These are phyloP conservation scores for Oryctolagus cuniculus DNA, from an alignment of 2,113 vertebrate genomes.

Conservation along the genomic window DNA sequence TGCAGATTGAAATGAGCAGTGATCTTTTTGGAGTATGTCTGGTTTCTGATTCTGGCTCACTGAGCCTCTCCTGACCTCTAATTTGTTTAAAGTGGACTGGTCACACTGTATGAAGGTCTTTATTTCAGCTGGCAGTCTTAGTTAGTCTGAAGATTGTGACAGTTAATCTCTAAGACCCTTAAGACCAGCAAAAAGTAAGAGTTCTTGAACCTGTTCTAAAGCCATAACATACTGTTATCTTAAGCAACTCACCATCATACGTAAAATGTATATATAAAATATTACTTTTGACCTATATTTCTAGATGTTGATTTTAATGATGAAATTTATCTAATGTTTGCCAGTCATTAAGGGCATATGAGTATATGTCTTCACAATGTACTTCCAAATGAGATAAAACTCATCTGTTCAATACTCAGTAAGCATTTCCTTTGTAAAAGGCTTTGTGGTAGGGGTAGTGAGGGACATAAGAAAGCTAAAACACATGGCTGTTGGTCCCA, in stretches of 20 bases:
- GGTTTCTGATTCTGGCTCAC: too few species aligned
- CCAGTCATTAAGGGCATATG: slow-evolving; percentile 90
- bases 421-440: background rate
- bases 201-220: background rate
- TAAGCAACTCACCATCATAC: background rate
- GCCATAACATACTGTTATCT: background rate
- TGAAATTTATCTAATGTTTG: slow-evolving; percentile 89
- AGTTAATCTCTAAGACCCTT: background rate
- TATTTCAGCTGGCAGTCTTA: background rate
- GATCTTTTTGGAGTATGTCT: too few species aligned
- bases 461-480: background rate
- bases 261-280: background rate
- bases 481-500: background rate
- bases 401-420: background rate
- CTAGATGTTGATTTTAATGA: slow-evolving; percentile 91
- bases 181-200: background rate
- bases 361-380: slow-evolving; percentile 82
- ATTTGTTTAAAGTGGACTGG: background rate
- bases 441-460: background rate
- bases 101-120: background rate
- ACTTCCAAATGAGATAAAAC: slow-evolving; percentile 83
- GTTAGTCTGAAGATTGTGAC: background rate
- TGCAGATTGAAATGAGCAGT: too few species aligned
- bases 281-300: background rate
- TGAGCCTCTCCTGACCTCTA: background rate